Conservation (phyloP, 2,797 vertebrate genomes). For the Dryobates pubescens region DNA sequence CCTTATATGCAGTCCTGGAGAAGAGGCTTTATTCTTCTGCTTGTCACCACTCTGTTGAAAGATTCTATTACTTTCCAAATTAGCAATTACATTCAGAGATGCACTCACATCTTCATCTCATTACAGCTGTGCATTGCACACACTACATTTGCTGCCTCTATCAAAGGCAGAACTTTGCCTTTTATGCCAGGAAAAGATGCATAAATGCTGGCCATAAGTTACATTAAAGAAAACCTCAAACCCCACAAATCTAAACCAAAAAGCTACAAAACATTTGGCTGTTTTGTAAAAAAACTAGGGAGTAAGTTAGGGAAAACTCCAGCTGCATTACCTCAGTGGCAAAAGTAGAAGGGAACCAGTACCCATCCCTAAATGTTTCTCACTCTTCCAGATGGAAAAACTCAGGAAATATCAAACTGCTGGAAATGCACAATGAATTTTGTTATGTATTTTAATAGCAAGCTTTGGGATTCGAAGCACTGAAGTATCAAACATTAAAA, state of each 20-base stretch:
- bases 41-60: not conserved
- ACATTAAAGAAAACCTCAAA: not conserved
- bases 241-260: not conserved
- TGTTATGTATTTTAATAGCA: conserved; percentile 33
- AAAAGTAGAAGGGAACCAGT: not conserved
- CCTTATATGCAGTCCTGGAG: not conserved
- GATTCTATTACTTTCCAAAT: not conserved
- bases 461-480: conserved; percentile 56
- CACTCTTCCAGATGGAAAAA: not conserved
- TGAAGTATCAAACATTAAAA: conserved; percentile 62
- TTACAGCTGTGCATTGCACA: too few relatives aligned
- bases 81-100: not conserved
- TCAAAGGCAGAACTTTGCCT: not conserved
- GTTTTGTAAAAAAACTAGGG: not conserved
- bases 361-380: not conserved
- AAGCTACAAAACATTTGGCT: not conserved
- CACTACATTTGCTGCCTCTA: not conserved
- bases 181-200: not conserved
- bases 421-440: not conserved
- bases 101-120: not conserved
- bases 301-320: not conserved
- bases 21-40: not conserved
- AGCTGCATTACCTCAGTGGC: not conserved
- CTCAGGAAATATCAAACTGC: not conserved
- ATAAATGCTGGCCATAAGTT: not conserved